Percentiles rank a stretch among this genome's conserved stretches.
Evolutionary conservation across 2,888 invertebrate genomes (phyloP).

Genomic region (Teleogryllus oceanicus): DNA sequence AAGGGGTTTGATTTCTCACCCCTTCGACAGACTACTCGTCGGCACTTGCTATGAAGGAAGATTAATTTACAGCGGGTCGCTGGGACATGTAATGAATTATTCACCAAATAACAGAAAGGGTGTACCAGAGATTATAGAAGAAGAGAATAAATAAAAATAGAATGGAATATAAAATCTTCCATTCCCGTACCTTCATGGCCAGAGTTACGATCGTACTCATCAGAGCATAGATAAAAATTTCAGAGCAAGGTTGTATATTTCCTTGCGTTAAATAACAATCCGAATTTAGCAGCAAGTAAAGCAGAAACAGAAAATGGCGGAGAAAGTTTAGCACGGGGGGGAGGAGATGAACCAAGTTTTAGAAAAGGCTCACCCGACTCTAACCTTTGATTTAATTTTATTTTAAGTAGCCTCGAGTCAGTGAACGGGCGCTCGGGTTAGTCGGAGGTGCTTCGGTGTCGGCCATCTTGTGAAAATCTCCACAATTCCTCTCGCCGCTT

Average conservation of each 20-base stretch:
- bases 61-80: neutral
- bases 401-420: constrained; percentile 18
- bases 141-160: constrained; percentile 2
- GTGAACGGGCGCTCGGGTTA: neutral
- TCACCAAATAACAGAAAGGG: neutral
- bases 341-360: constrained; percentile 10
- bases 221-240: neutral
- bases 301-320: constrained; percentile 1
- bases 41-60: neutral
- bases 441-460: neutral
- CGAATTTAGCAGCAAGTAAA: constrained; percentile 18
- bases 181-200: neutral
- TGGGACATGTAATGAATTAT: neutral
- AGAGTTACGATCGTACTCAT: constrained; percentile 6
- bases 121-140: neutral
- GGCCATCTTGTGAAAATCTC: constrained; percentile 10
- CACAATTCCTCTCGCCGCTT: neutral
- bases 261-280: constrained; percentile 18
- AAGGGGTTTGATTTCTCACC: neutral
- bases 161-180: neutral
- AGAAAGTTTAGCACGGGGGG: neutral
- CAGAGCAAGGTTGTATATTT: neutral
- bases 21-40: neutral
- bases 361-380: neutral
- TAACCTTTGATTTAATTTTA: constrained; percentile 18